Evolutionary conservation across 2,797 vertebrate genomes (phyloP), one percentile per base, ranked within the genome.

Genomic region (Amblyopsis hoosieri): DNA sequence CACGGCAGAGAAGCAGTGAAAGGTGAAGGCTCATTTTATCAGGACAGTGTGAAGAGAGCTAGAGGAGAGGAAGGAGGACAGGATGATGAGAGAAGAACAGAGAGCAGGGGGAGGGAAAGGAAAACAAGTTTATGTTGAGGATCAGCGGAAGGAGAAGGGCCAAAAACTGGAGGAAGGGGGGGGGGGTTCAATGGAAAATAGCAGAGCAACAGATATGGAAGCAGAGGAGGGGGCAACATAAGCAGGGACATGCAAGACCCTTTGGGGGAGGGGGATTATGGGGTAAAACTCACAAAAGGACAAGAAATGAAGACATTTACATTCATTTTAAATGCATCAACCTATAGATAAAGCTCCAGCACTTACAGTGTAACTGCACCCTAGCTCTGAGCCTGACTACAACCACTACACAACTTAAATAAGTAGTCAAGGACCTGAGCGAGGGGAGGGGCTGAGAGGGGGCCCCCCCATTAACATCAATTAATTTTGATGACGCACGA

Each of bases 121-220:
- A 90, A 92, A 92, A 92, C 86, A 92, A 81, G 82, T 81, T 86
- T 75, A 81, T 88, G 81, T 83, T 82, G 75, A 87, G 78, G 75
- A 80, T 66, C 78, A 60, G 60, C 82, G 82, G 87, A 85, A 87
- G 75, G 67, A 57, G 69, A 66, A 23, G 60, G 52, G 37, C 23
- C 23, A 23, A 23, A 3, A 23, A 23, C 23, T 23, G 12, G 64
- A 81, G 77, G 71, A 79, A 72, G 67, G 81, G 62, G 67, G 11
- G n/a, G 19, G 19, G 31, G 3, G 15, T 29, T 14, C 17, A 80
- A 74, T 46, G 62, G 79, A 86, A 92, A 87, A 42, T 9, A 42
- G 79, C 66, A 67, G 84, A 82, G 67, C 52, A 42, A 29, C 19
- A 61, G 87, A 87, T 87, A 90, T 82, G 75, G 85, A 84, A 83